phyloP scores from a whole-genome alignment of 2,113 vertebrate species.

The Archocentrus centrarchus region DNA sequence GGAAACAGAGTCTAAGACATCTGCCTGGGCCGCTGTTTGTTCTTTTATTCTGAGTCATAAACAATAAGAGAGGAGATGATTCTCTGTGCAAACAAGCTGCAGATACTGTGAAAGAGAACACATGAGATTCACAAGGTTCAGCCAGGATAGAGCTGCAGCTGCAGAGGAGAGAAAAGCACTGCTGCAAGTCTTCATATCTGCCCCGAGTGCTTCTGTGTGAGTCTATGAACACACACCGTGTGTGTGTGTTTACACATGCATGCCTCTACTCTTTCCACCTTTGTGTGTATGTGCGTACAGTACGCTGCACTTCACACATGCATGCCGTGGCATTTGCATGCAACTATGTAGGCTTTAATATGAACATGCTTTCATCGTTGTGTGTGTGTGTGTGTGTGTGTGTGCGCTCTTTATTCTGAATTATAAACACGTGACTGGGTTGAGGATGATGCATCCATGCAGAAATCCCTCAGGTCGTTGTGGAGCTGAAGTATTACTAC shows the following conservation, averaged over 20 bases:
- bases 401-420: slow-evolving; percentile 52
- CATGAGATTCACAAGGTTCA: slow-evolving; percentile 21
- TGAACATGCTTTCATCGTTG: background rate
- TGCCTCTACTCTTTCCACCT: background rate
- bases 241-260: background rate
- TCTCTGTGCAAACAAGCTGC: background rate
- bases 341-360: too few relatives aligned
- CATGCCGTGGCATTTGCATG: background rate
- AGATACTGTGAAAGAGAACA: background rate
- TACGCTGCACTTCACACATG: slow-evolving; percentile 18
- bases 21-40: slow-evolving; percentile 29
- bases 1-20: background rate
- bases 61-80: slow-evolving; percentile 14
- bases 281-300: slow-evolving; percentile 13
- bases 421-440: slow-evolving; percentile 71
- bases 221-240: slow-evolving; percentile 14
- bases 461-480: slow-evolving; percentile 71
- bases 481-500: slow-evolving; percentile 72
- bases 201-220: slow-evolving; percentile 21
- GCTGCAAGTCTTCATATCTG: slow-evolving; percentile 51
- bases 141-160: slow-evolving; percentile 16
- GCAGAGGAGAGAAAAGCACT: slow-evolving; percentile 27
- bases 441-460: slow-evolving; percentile 71
- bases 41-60: slow-evolving; percentile 26
- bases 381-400: slow-evolving; percentile 3